phyloP scores from a whole-genome alignment of 2,888 invertebrate genomes.

The Empis stercorea region DNA sequence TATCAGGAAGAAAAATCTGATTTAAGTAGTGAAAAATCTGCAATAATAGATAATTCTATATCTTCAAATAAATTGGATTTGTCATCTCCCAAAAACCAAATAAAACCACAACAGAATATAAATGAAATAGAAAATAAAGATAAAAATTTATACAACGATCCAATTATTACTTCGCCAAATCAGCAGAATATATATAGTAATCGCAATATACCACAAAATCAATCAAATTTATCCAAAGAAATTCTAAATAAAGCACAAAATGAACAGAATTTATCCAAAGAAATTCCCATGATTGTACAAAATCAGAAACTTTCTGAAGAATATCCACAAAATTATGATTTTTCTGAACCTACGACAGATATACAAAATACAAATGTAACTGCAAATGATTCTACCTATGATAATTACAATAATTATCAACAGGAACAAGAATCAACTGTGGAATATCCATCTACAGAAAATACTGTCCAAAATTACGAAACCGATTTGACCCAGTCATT shows the following conservation, averaged over 20 bases:
- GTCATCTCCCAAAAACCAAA: too few species aligned
- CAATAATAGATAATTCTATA: neutral
- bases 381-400: neutral
- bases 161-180: neutral
- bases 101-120: too few species aligned
- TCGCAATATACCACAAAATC: slow-evolving; percentile 1
- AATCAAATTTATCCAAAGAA: neutral
- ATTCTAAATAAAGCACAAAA: neutral
- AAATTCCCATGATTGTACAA: slow-evolving; percentile 2
- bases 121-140: too few species aligned
- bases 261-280: slow-evolving; percentile 1
- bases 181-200: neutral
- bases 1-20: slow-evolving; percentile 6
- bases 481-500: too few species aligned
- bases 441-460: neutral
- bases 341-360: too few species aligned
- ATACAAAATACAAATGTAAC: neutral
- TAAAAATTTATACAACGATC: too few species aligned
- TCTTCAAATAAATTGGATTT: too few species aligned
- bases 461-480: too few species aligned
- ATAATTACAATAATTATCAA: slow-evolving; percentile 6
- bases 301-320: neutral
- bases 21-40: slow-evolving; percentile 4
- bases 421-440: slow-evolving; percentile 2
- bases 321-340: neutral